Percentiles rank a stretch among this genome's conserved stretches.
Conservation (phyloP, 2,797 vertebrate genomes). For the Muscicapa comitata region DNA sequence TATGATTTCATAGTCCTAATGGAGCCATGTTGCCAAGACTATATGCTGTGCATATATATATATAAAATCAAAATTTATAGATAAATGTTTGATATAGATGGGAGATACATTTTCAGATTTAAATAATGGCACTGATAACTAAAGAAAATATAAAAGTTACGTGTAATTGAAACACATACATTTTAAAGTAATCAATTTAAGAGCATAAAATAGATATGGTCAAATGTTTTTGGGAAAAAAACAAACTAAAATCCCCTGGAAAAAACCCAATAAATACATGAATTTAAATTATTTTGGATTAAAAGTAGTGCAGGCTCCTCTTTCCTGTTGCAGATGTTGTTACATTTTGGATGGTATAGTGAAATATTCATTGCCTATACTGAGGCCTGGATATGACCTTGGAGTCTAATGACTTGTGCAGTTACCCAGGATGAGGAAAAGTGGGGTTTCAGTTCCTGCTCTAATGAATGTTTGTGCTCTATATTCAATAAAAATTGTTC, state of each 20-base stretch:
- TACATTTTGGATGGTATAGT: neutral
- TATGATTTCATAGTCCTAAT: neutral
- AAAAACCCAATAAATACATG: fast-evolving
- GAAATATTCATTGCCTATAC: neutral
- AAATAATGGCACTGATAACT: neutral
- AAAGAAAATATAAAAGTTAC: neutral
- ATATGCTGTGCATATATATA: neutral
- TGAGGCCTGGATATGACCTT: neutral
- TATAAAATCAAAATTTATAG: neutral
- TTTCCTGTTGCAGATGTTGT: neutral
- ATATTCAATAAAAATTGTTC: neutral
- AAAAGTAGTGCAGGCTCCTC: neutral
- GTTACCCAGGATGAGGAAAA: neutral
- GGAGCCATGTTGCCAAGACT: neutral
- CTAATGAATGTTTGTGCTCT: neutral
- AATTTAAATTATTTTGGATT: neutral
- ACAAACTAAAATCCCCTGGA: neutral
- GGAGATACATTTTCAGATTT: neutral
- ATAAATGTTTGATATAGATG: neutral
- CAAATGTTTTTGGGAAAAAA: fast-evolving
- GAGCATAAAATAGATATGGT: neutral
- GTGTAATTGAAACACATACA: neutral
- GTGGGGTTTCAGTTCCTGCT: neutral
- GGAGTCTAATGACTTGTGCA: neutral
- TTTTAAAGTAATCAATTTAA: neutral